Conservation (phyloP, 2,797 vertebrate genomes). For the Rhynchonycteris naso region DNA sequence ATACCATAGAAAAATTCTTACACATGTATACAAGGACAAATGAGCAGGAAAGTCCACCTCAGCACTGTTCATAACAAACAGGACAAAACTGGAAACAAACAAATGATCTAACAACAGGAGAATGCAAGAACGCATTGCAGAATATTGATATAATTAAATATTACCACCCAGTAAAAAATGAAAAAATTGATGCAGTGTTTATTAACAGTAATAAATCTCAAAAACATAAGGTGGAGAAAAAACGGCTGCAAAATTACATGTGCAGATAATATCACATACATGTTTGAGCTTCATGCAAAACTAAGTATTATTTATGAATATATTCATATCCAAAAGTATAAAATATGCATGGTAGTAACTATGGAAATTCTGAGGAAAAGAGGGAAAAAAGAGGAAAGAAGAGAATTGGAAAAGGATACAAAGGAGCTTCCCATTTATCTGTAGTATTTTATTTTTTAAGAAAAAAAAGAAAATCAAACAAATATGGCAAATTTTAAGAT, state of each 20-base stretch:
- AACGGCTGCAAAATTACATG: not conserved
- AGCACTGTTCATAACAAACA: not conserved
- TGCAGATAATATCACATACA: not conserved
- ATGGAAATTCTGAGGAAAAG: not conserved
- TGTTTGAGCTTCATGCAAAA: not conserved
- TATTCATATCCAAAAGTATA: not conserved
- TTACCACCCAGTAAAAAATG: not conserved
- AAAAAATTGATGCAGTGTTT: not conserved
- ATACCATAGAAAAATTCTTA: not conserved
- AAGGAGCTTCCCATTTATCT: not conserved
- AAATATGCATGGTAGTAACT: not conserved
- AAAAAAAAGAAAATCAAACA: not conserved
- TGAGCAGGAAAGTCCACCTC: not conserved
- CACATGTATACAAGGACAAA: not conserved
- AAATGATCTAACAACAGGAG: not conserved
- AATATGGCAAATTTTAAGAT: not conserved
- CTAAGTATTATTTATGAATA: constrained; percentile 35
- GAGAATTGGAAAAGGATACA: not conserved
- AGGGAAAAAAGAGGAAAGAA: not conserved
- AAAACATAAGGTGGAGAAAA: constrained; percentile 14
- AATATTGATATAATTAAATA: not conserved
- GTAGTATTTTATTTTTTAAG: not conserved
- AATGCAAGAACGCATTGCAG: not conserved
- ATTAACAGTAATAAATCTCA: constrained; percentile 6
- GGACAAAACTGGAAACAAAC: not conserved